Evolutionary conservation across 2,888 invertebrate species (phyloP).

Genomic region (Eretmocerus hayati): DNA sequence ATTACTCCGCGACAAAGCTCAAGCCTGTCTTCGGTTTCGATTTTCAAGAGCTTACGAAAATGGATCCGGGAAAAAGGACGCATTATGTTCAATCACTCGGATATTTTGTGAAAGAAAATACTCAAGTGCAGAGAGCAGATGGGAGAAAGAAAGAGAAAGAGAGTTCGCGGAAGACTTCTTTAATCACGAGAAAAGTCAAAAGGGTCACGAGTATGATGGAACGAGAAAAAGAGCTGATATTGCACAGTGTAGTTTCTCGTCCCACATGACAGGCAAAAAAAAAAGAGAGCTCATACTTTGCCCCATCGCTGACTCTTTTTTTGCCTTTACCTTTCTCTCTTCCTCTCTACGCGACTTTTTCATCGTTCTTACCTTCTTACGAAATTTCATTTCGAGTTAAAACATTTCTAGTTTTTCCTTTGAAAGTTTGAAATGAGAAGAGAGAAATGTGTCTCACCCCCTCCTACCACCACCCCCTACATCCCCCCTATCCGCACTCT

Average conservation of each 20-base stretch:
- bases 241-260: conserved; percentile 6
- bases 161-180: conserved; percentile 17
- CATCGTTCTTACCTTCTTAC: conserved; percentile 27
- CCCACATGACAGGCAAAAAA: conserved; percentile 6
- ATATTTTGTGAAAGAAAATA: too few species aligned
- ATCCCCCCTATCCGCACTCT: neutral
- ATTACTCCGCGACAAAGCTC: too few species aligned
- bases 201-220: neutral
- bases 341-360: neutral
- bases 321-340: neutral
- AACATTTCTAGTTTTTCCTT: conserved; percentile 42
- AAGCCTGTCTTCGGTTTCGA: too few species aligned
- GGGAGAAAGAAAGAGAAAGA: too few species aligned
- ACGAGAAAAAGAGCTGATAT: conserved; percentile 6
- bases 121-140: too few species aligned
- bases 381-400: conserved; percentile 46
- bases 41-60: too few species aligned
- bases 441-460: conserved; percentile 15
- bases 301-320: neutral
- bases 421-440: conserved; percentile 36
- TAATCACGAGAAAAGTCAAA: conserved; percentile 17
- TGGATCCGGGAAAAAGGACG: too few species aligned
- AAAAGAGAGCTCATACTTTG: neutral
- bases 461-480: conserved; percentile 9
- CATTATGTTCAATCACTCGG: too few species aligned